Conservation (phyloP, 2,113 vertebrate genomes). For the Rhagologus leucostigma region DNA sequence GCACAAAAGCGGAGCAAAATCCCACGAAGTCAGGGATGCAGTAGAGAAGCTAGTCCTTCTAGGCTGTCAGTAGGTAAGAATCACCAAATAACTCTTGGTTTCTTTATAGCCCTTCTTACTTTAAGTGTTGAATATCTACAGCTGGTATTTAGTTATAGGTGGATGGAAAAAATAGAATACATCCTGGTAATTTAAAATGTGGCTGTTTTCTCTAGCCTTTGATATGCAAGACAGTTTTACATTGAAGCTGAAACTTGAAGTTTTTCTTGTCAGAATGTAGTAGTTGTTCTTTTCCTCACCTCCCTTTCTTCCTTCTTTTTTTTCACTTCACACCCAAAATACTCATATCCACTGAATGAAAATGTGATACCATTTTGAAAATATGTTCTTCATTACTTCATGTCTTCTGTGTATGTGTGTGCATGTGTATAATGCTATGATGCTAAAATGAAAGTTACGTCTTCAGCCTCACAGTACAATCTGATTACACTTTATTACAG, state of each 20-base stretch:
- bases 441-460: neutral
- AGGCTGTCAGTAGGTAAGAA: conserved; percentile 91
- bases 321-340: neutral
- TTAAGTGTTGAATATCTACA: neutral
- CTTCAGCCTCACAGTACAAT: neutral
- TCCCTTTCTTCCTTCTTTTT: neutral
- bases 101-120: neutral
- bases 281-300: neutral
- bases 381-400: neutral
- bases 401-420: neutral
- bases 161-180: neutral
- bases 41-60: conserved; percentile 93
- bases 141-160: neutral
- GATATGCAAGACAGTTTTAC: neutral
- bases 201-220: neutral
- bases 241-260: neutral
- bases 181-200: rapidly evolving
- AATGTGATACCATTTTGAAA: neutral
- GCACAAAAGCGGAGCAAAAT: conserved; percentile 91
- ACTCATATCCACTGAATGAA: neutral
- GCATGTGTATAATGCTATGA: neutral
- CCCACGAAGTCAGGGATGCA: conserved; percentile 95
- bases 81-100: neutral
- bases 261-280: neutral
- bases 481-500: neutral